Percentiles rank a stretch among this genome's conserved stretches.
phyloP scores from a whole-genome alignment of 2,113 vertebrate genomes.

The Scomber colias region DNA sequence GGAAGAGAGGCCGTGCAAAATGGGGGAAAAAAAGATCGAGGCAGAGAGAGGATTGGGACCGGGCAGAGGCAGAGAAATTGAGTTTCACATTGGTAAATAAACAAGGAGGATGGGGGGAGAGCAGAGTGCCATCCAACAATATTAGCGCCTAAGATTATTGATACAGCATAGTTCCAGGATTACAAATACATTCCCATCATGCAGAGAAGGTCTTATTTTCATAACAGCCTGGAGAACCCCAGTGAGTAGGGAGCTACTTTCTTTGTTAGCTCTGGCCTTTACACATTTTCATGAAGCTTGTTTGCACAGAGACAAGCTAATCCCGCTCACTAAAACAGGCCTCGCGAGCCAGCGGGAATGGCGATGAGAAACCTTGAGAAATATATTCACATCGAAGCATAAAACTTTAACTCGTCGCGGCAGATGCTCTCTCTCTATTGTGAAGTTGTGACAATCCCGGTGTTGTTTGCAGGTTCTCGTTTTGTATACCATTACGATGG shows the following conservation, averaged over 20 bases:
- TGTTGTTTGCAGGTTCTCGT: slow-evolving; percentile 58
- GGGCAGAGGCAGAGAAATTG: slow-evolving; percentile 69
- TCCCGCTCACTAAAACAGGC: slow-evolving; percentile 63
- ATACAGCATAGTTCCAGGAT: slow-evolving; percentile 74
- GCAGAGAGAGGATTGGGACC: slow-evolving; percentile 49
- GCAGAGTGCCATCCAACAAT: slow-evolving; percentile 66
- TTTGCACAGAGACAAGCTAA: slow-evolving; percentile 73
- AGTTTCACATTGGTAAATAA: slow-evolving; percentile 79
- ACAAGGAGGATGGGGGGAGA: slow-evolving; percentile 59
- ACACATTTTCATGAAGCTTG: slow-evolving; percentile 60
- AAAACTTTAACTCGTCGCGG: slow-evolving; percentile 6
- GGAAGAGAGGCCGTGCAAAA: slow-evolving; percentile 55
- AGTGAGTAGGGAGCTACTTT: slow-evolving; percentile 56
- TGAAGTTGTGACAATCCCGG: slow-evolving; percentile 35
- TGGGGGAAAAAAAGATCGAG: slow-evolving; percentile 37
- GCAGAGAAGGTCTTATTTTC: slow-evolving; percentile 71
- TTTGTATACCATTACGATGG: slow-evolving; percentile 62
- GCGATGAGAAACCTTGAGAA: slow-evolving; percentile 54
- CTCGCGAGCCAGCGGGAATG: slow-evolving; percentile 40
- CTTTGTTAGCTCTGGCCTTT: slow-evolving; percentile 74
- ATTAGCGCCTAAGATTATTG: slow-evolving; percentile 73
- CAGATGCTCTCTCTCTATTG: slow-evolving; percentile 38
- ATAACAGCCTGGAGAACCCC: slow-evolving; percentile 66
- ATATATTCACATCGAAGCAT: slow-evolving; percentile 21
- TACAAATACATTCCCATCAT: slow-evolving; percentile 64